Percentiles rank a stretch among this genome's conserved stretches.
These are phyloP conservation scores for Tortrix viridana DNA, from an alignment of 2,888 invertebrate species.

Conservation along the genomic window DNA sequence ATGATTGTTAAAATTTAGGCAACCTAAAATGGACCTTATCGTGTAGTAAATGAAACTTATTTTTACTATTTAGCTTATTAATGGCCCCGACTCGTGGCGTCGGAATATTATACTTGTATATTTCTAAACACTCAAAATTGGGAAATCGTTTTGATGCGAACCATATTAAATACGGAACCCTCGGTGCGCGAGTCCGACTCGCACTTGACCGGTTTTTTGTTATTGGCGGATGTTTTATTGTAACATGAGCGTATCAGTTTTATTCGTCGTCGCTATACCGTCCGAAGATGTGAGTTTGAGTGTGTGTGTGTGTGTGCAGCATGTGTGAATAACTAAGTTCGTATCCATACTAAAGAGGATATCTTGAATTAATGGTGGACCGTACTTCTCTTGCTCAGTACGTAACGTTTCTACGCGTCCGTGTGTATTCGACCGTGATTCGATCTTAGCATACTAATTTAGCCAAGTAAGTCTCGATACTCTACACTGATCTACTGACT, in stretches of 20 bases:
- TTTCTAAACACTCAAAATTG: no score
- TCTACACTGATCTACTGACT: slow-evolving; percentile 29
- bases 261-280: slow-evolving; percentile 55
- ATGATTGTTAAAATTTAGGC: no score
- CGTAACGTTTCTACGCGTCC: slow-evolving; percentile 11
- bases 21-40: no score
- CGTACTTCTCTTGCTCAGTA: slow-evolving; percentile 17
- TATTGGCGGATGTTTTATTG: slow-evolving; percentile 31
- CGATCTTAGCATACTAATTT: slow-evolving; percentile 28
- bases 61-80: no score
- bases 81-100: no score
- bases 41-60: no score
- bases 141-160: no score
- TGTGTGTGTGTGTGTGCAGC: slow-evolving; percentile 42
- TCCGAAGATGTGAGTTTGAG: slow-evolving; percentile 53
- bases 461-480: slow-evolving; percentile 30
- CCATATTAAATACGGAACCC: no score
- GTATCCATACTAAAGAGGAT: slow-evolving; percentile 18
- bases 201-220: no score
- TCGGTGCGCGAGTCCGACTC: no score
- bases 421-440: slow-evolving; percentile 29
- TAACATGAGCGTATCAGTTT: slow-evolving; percentile 40
- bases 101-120: no score
- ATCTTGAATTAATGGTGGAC: not conserved
- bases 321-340: slow-evolving; percentile 36